Evolutionary conservation across 2,888 invertebrate species (phyloP), one percentile per base, ranked within the genome.

Genomic region (Pseudococcus longispinus): DNA sequence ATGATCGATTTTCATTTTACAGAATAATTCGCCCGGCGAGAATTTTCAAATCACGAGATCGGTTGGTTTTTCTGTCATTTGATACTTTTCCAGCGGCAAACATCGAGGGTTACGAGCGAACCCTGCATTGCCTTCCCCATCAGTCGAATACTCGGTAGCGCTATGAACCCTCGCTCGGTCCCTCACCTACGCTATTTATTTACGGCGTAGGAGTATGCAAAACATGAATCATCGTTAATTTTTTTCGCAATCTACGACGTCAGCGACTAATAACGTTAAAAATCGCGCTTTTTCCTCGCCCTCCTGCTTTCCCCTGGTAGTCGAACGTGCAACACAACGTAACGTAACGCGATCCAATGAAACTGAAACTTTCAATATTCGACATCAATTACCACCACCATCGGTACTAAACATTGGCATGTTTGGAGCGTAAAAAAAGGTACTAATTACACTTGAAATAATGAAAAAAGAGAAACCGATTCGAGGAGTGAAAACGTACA

Each of bases 161-260:
- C 20, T 65, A 9, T 11, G 23, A 65, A 11, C 65, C 65, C 65
- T 20, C 20, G 20, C n/a, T 20, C 20, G 5, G 20, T 4, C n/a
- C 55, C 20, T 26, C 26, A 20, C 65, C 65, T 26, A 65, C 23
- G 65, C 65, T 51, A 2, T 26, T n/a, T 65, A 65, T 65, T 65
- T 65, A 65, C 65, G 65, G 65, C 65, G 65, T 65, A 65, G 65
- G 65, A 65, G 65, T 65, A 65, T 65, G 65, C 65, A 65, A 65
- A 65, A 65, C 26, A 65, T 65, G 26, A 65, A 65, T 65, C 65
- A 65, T 51, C 65, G 23, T 23, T 65, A 26, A 65, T 65, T 65
- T 65, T n/a, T 65, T 65, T 65, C 65, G 65, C 65, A 23, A 65
- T 65, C 23, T 20, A 8, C 26, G 65, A 51, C 51, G 51, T 60